Evolutionary conservation across 2,888 invertebrate species (phyloP), one percentile per base, ranked within the genome.

Genomic region (Gnatocerus cornutus): DNA sequence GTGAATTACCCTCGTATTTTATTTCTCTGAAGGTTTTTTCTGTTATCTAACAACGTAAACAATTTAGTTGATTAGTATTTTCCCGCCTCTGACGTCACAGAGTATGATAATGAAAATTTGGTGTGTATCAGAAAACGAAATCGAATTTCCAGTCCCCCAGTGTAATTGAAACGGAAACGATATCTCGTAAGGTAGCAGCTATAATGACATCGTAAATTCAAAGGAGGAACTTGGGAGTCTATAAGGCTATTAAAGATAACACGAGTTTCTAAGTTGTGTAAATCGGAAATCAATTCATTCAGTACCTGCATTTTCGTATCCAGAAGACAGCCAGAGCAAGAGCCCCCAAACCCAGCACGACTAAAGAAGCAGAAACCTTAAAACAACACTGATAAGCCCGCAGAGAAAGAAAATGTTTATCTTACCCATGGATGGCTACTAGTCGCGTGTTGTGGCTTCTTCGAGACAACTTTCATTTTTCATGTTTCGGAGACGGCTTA

Each of bases 231-330:
- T 41, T 21, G 12, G 41, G 39, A 21, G 46, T 46, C 13, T n/a
- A 14, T 46, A 14, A 46, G 13, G 14, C 13, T 13, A 50, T 50
- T n/a, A 13, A 10, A 21, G 39, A 12, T 56, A 39, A 13, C 8
- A 33, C 4, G 6, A 50, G 50, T 13, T n/a, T 14, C 8, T 10
- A 7, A 33, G 3, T n/a, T 33, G n/a, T 4, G 33, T 4, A 16
- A 39, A 10, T 52, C 16, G 46, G n/a, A 50, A 50, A 50, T 50
- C 48, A 50, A 50, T 50, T 29, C 48, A n/a, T 58, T 9, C 16
- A 43, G 12, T 41, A 87, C 87, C 86, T 86, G 84, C 87, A 87
- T 77, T 84, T 85, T 69, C 84, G 77, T 41, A 86, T 83, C 85
- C 86, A 86, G 75, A 87, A 86, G 13, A 85, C 84, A 21, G 86